Conservation (phyloP, 2,797 vertebrate genomes). For the Gadopsis marmoratus region DNA sequence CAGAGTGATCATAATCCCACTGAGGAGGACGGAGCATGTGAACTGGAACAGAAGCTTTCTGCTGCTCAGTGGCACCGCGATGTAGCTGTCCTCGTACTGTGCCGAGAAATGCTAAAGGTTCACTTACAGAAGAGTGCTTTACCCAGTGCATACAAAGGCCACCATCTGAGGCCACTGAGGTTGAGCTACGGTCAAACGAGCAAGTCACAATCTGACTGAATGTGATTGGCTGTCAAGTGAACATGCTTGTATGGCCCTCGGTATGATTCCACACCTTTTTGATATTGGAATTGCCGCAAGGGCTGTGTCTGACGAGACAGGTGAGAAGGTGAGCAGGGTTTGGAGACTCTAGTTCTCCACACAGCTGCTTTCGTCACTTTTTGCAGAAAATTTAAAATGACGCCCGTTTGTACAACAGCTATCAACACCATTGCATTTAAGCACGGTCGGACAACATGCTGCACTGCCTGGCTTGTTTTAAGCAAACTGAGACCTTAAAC, state of each 20-base stretch:
- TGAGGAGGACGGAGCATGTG: constrained; percentile 58
- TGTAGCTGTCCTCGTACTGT: constrained; percentile 32
- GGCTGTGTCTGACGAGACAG: too few relatives aligned
- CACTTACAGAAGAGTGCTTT: constrained; percentile 49
- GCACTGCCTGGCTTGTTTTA: too few relatives aligned
- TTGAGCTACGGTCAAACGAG: neutral
- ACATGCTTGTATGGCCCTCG: neutral
- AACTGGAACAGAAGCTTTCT: constrained; percentile 65
- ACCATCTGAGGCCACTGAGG: constrained; percentile 31
- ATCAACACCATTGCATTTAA: too few relatives aligned
- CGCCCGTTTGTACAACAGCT: too few relatives aligned
- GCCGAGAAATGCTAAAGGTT: constrained; percentile 61
- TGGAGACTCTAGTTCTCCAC: too few relatives aligned
- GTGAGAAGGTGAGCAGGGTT: too few relatives aligned
- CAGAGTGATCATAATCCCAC: constrained; percentile 77
- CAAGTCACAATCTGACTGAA: constrained; percentile 18
- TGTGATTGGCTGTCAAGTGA: constrained; percentile 19
- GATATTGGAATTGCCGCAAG: neutral
- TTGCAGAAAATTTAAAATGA: too few relatives aligned
- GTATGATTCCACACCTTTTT: neutral
- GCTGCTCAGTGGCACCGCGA: constrained; percentile 47
- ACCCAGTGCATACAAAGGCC: constrained; percentile 46
- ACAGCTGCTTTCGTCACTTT: too few relatives aligned
- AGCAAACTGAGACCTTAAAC: too few relatives aligned
- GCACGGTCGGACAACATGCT: too few relatives aligned